A percentile compares a stretch with the other conserved stretches of the same genome.
These are phyloP conservation scores for Turdus rufiventris DNA, from an alignment of 2,113 vertebrate genomes.

Conservation along the genomic window DNA sequence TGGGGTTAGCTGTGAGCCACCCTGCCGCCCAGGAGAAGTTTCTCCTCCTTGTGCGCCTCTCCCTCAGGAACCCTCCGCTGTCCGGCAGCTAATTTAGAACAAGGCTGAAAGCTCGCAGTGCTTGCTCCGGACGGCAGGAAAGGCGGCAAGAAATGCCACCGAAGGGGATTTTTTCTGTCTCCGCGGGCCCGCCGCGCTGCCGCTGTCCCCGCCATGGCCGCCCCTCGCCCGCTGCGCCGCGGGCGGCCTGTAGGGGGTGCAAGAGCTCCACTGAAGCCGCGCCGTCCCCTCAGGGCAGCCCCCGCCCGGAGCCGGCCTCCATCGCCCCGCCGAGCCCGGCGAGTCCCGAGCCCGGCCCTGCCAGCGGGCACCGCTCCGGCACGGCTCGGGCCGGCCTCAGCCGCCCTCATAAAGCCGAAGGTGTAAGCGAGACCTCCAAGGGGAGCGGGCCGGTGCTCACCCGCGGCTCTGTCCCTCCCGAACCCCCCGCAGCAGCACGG, in stretches of 20 bases:
- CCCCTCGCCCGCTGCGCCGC: neutral
- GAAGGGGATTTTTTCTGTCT: neutral
- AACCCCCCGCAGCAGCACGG: neutral
- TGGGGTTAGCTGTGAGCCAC: accelerated
- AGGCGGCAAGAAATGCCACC: neutral
- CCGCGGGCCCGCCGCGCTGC: accelerated
- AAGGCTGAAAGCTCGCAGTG: neutral
- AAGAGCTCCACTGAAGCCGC: constrained; percentile 81
- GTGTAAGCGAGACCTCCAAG: constrained; percentile 27
- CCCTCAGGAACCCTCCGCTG: constrained; percentile 65
- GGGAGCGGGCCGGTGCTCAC: neutral
- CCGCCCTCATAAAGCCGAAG: constrained; percentile 1
- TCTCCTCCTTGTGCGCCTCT: constrained; percentile 56
- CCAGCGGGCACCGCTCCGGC: neutral
- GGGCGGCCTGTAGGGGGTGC: constrained; percentile 85
- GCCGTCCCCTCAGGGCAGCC: neutral
- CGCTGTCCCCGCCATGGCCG: accelerated
- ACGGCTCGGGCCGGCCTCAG: neutral
- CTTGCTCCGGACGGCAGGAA: neutral
- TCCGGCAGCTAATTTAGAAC: neutral
- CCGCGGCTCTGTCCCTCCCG: neutral
- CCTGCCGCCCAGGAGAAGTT: neutral
- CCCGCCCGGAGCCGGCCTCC: neutral
- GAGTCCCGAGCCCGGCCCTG: neutral
- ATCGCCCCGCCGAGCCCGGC: neutral